Conservation (phyloP, 2,888 invertebrate species). For the Pristionchus maxplancki region DNA sequence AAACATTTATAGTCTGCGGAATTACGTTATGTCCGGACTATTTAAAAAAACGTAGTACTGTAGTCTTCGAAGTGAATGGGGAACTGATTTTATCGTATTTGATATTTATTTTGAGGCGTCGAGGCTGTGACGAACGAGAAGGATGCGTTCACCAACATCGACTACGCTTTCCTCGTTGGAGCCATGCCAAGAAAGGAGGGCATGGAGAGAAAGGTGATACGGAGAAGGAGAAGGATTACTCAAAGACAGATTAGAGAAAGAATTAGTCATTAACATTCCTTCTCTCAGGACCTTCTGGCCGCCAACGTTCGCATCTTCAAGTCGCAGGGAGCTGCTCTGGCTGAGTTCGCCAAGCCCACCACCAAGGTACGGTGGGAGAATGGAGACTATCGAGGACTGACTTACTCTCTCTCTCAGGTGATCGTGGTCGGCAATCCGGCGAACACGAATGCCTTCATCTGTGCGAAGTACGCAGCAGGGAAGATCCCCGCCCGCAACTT, state of each 20-base stretch:
- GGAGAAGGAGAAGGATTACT: neutral
- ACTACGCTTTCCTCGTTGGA: constrained; percentile 96
- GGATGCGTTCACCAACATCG: constrained; percentile 94
- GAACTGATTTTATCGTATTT: too few relatives aligned
- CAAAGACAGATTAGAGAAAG: neutral
- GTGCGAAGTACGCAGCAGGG: constrained; percentile 92
- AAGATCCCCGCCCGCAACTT: constrained; percentile 96
- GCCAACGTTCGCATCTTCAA: constrained; percentile 99
- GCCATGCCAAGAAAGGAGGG: constrained; percentile 97
- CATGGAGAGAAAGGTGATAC: constrained; percentile 91
- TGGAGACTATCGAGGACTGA: constrained; percentile 2
- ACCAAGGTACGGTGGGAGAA: constrained; percentile 84
- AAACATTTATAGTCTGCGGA: too few relatives aligned
- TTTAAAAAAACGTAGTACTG: too few relatives aligned
- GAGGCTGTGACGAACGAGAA: constrained; percentile 90
- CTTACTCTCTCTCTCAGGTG: constrained; percentile 76
- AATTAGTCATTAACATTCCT: neutral
- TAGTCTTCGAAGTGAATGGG: neutral
- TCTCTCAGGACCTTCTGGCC: constrained; percentile 86
- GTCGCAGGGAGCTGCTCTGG: constrained; percentile 93
- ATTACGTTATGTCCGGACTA: too few relatives aligned
- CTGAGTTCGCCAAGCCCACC: constrained; percentile 91
- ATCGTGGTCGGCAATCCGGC: constrained; percentile 99
- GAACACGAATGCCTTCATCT: constrained; percentile 97
- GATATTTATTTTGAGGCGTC: constrained; percentile 81